A percentile compares a stretch with the other conserved stretches of the same genome.
Evolutionary conservation across 2,113 vertebrate species (phyloP).

Genomic region (Bos indicus): DNA sequence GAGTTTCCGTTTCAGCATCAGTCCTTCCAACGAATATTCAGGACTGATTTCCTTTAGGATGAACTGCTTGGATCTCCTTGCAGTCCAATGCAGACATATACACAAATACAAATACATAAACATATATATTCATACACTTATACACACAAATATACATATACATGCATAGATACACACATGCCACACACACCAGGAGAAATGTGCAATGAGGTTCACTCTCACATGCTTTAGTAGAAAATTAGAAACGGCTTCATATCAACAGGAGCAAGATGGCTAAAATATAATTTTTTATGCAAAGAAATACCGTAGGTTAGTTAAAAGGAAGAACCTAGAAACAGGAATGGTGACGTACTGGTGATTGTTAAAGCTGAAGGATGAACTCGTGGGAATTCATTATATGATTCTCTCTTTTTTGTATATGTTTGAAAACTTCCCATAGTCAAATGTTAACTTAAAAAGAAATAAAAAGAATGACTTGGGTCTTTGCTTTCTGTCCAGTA

Average conservation of each 20-base stretch:
- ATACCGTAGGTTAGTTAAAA: rapidly evolving
- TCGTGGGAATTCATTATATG: rapidly evolving
- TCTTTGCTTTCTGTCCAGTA: rapidly evolving
- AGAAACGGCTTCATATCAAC: not conserved
- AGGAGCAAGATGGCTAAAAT: not conserved
- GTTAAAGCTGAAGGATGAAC: rapidly evolving
- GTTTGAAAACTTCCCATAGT: not conserved
- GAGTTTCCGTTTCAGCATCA: not conserved
- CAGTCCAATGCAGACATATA: not conserved
- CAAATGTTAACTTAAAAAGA: not conserved
- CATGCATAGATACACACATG: not conserved
- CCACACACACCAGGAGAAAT: rapidly evolving
- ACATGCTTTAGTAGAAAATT: not conserved
- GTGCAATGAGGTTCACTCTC: too few species aligned
- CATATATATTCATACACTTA: not conserved
- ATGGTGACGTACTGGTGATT: rapidly evolving
- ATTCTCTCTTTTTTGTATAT: rapidly evolving
- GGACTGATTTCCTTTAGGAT: not conserved
- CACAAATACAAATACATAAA: not conserved
- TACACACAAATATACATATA: not conserved
- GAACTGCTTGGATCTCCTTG: not conserved
- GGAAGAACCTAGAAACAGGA: not conserved
- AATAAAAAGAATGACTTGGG: not conserved
- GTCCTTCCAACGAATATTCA: not conserved
- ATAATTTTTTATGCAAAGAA: rapidly evolving